A percentile compares a stretch with the other conserved stretches of the same genome.
Conservation (phyloP, 2,113 vertebrate genomes). For the Hippoglossus stenolepis region DNA sequence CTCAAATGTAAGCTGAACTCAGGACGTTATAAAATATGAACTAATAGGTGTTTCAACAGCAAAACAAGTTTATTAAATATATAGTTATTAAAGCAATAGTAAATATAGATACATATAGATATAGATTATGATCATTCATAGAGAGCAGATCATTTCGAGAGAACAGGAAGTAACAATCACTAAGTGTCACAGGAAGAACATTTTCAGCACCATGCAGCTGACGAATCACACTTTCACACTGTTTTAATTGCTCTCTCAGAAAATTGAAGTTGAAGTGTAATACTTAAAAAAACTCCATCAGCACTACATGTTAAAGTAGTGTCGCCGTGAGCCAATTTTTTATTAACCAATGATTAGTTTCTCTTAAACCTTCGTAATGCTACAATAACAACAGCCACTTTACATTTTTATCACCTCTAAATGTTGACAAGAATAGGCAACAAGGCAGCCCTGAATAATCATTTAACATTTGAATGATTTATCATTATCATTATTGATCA, state of each 20-base stretch:
- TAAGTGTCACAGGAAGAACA: constrained; percentile 32
- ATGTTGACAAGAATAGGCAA: background rate
- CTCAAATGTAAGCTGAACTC: background rate
- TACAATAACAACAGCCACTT: background rate
- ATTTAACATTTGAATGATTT: too few relatives aligned
- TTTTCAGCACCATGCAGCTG: constrained; percentile 41
- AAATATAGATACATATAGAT: too few relatives aligned
- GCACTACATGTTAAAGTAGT: background rate
- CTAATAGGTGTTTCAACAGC: background rate
- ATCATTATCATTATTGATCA: background rate
- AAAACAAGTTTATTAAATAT: background rate
- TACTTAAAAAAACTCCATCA: background rate
- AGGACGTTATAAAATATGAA: background rate
- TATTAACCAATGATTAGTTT: constrained; percentile 36
- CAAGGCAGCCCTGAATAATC: background rate
- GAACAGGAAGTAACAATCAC: constrained; percentile 30
- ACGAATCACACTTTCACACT: constrained; percentile 48
- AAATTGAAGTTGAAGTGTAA: constrained; percentile 17
- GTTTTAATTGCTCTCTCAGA: constrained; percentile 74
- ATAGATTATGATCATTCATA: too few relatives aligned
- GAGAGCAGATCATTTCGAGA: background rate
- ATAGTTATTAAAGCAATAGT: too few relatives aligned
- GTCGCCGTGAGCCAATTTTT: constrained; percentile 12
- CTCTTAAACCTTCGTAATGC: background rate
- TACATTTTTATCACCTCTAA: background rate